Conservation (phyloP, 2,113 vertebrate genomes). For the Tupaia tana region DNA sequence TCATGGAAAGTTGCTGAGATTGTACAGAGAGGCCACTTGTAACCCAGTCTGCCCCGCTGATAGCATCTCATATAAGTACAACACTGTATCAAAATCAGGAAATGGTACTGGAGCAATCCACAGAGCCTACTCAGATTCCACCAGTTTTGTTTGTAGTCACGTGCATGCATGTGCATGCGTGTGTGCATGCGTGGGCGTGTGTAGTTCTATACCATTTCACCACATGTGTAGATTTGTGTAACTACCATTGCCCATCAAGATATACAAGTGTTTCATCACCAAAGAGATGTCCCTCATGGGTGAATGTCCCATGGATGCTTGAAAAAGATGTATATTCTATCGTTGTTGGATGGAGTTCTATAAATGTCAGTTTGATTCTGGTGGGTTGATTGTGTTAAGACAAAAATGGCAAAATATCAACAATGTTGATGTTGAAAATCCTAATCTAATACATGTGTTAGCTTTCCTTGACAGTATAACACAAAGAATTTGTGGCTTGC, state of each 20-base stretch:
- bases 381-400: neutral
- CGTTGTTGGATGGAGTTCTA: neutral
- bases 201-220: neutral
- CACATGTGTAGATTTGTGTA: neutral
- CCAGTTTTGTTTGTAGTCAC: neutral
- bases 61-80: neutral
- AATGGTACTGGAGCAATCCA: no score
- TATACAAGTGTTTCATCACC: neutral
- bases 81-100: neutral
- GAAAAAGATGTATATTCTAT: neutral
- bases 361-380: neutral
- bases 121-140: neutral
- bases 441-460: neutral
- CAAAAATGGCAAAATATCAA: neutral
- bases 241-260: neutral
- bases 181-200: neutral
- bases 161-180: neutral
- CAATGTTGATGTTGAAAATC: neutral
- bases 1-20: no score
- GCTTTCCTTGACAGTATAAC: neutral
- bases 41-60: neutral
- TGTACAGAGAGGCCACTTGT: neutral
- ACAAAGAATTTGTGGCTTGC: neutral
- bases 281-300: neutral
- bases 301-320: neutral